A percentile compares a stretch with the other conserved stretches of the same genome.
Conservation (phyloP, 2,888 invertebrate species). For the Saturnia japonica region DNA sequence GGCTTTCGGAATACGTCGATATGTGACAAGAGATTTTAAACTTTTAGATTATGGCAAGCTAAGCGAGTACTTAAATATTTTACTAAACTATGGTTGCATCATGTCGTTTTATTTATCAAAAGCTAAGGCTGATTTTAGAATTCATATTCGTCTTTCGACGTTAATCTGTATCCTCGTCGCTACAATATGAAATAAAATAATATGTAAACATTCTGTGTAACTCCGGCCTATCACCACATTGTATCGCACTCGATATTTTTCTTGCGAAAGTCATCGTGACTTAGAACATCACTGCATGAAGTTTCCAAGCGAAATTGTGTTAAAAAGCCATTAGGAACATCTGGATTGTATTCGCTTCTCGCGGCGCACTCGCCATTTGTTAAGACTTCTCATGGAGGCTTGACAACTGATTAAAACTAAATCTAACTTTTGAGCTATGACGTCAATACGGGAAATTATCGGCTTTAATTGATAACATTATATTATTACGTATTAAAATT, state of each 20-base stretch:
- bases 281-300: slow-evolving; percentile 27
- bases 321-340: slow-evolving; percentile 49
- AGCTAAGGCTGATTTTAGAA: too few species aligned
- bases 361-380: slow-evolving; percentile 46
- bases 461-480: too few species aligned
- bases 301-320: slow-evolving; percentile 22
- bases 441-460: neutral
- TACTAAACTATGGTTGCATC: too few species aligned
- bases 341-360: slow-evolving; percentile 50
- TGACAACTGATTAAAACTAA: slow-evolving; percentile 58
- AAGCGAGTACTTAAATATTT: too few species aligned
- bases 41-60: too few species aligned
- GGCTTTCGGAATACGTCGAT: too few species aligned
- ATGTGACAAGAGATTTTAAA: too few species aligned
- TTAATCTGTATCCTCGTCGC: too few species aligned
- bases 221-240: neutral
- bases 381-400: slow-evolving; percentile 46
- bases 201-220: neutral
- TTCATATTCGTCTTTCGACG: too few species aligned
- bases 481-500: too few species aligned
- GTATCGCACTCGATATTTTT: neutral
- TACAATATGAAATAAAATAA: too few species aligned
- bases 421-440: slow-evolving; percentile 45
- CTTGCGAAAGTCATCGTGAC: neutral
- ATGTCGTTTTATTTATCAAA: too few species aligned